Percentiles rank a stretch among this genome's conserved stretches.
Conservation (phyloP, 2,797 vertebrate species). For the Propithecus deckenii region DNA sequence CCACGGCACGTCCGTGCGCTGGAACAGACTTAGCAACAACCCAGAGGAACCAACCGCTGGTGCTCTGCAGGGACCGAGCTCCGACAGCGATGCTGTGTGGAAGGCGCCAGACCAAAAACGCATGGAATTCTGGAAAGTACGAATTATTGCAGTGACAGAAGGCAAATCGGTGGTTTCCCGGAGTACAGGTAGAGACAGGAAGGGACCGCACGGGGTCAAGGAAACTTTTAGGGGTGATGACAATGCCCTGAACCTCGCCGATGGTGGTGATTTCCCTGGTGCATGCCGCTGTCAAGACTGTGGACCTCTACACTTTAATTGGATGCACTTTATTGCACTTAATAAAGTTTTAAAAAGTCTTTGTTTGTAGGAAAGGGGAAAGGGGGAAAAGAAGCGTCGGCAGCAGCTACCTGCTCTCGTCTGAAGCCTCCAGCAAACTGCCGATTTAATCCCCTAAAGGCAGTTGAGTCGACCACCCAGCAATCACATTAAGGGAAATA, state of each 20-base stretch:
- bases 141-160: background rate
- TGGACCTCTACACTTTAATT: background rate
- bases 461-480: background rate
- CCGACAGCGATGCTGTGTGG: fast-evolving
- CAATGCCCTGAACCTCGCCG: background rate
- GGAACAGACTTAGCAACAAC: background rate
- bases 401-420: background rate
- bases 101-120: background rate
- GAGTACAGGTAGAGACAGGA: too few species aligned
- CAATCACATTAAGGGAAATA: background rate
- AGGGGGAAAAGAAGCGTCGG: background rate
- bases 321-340: background rate
- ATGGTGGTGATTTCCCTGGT: background rate
- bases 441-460: background rate
- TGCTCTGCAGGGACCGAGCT: background rate
- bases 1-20: fast-evolving
- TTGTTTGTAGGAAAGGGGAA: background rate
- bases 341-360: background rate
- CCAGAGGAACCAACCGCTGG: too few species aligned
- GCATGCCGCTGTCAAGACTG: background rate
- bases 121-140: background rate
- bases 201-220: background rate
- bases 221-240: background rate
- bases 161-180: background rate
- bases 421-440: background rate